Conservation (phyloP, 1,140 invertebrate species). For the Drosophila hydei region DNA sequence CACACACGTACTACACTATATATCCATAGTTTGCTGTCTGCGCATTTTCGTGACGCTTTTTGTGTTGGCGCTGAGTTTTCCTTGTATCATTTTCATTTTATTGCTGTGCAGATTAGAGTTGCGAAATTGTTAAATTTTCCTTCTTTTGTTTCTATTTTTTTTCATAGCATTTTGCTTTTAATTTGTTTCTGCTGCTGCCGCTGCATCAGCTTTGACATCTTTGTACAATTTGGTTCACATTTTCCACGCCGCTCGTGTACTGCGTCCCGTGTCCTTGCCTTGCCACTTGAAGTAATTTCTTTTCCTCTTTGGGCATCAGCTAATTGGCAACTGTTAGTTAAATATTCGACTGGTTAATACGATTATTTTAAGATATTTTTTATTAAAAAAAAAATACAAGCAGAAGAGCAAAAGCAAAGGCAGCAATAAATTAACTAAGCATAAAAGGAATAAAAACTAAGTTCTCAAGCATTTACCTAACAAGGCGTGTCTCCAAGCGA, state of each 20-base stretch:
- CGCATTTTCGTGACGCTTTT: constrained; percentile 71
- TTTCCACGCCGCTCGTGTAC: no score
- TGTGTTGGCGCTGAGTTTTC: constrained; percentile 59
- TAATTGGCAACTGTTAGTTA: constrained; percentile 37
- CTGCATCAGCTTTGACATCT: constrained; percentile 29
- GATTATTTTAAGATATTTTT: constrained; percentile 9
- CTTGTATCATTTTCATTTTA: constrained; percentile 77
- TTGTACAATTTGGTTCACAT: constrained; percentile 59
- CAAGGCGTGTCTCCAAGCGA: neutral
- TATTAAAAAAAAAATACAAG: neutral
- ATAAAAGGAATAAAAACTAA: constrained; percentile 1
- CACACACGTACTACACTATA: constrained; percentile 18
- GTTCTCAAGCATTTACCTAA: neutral
- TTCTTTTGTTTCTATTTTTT: constrained; percentile 37
- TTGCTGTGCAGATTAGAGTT: constrained; percentile 78
- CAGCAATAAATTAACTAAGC: constrained; percentile 11
- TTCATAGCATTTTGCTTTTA: constrained; percentile 42
- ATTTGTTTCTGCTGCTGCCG: constrained; percentile 46
- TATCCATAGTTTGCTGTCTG: constrained; percentile 67
- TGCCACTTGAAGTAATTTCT: neutral
- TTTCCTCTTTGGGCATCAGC: neutral
- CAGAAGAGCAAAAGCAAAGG: neutral
- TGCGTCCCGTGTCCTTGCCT: no score
- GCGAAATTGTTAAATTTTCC: constrained; percentile 79
- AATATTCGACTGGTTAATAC: constrained; percentile 40